Percentiles rank a stretch among this genome's conserved stretches.
These are phyloP conservation scores for Paragorgia papillata DNA, from an alignment of 92 coral and sea anemone species.

Conservation along the genomic window DNA sequence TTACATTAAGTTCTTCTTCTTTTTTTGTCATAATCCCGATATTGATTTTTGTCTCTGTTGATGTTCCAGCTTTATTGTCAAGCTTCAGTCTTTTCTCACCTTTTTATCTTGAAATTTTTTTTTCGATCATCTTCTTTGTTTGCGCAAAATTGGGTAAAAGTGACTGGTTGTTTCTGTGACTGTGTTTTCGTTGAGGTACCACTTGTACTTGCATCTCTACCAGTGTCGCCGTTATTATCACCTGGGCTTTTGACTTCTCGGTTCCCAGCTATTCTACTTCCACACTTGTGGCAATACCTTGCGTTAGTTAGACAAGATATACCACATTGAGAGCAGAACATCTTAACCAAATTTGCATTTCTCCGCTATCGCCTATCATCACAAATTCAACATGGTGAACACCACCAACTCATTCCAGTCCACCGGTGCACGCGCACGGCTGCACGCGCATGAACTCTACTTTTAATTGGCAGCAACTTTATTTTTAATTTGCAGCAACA, in stretches of 20 bases:
- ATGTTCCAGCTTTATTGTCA: neutral
- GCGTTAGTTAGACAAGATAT: constrained; percentile 29
- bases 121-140: constrained; percentile 51
- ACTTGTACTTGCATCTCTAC: constrained; percentile 13
- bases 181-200: constrained; percentile 29
- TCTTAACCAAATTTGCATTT: neutral
- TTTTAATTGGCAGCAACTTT: neutral
- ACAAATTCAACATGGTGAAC: neutral
- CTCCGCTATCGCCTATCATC: neutral
- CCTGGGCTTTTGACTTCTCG: neutral
- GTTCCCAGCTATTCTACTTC: constrained; percentile 26
- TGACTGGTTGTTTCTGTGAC: neutral
- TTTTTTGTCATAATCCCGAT: constrained; percentile 59
- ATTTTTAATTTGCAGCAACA: neutral
- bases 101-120: constrained; percentile 38
- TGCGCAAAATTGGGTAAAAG: constrained; percentile 55
- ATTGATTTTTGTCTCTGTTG: constrained; percentile 57
- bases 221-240: neutral
- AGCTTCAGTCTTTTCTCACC: constrained; percentile 23
- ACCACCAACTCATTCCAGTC: neutral
- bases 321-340: constrained; percentile 58
- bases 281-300: constrained; percentile 42
- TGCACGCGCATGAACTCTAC: constrained; percentile 8
- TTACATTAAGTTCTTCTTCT: constrained; percentile 50
- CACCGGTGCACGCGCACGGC: too few species aligned